Conservation (phyloP, 2,113 vertebrate genomes). For the Ranitomeya variabilis region DNA sequence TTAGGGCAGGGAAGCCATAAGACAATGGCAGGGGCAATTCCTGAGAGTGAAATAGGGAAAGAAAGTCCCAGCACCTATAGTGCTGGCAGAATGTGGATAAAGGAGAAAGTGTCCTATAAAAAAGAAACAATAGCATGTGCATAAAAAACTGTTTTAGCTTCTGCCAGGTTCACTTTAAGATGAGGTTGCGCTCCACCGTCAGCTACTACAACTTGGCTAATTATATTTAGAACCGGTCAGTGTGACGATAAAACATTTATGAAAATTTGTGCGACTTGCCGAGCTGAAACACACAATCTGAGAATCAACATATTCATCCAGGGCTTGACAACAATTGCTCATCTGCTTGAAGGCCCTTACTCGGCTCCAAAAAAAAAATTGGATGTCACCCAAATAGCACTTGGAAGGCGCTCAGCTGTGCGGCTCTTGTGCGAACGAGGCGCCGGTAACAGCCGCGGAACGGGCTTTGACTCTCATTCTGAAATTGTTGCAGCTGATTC, state of each 20-base stretch:
- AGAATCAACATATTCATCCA: conserved; percentile 3
- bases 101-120: no score
- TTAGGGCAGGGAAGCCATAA: no score
- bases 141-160: no score
- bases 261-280: background rate
- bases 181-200: background rate
- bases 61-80: no score
- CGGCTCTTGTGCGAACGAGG: background rate
- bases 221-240: background rate
- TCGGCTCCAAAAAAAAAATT: background rate
- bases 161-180: background rate
- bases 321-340: background rate
- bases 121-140: no score
- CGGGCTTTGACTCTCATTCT: background rate
- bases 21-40: no score
- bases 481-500: background rate
- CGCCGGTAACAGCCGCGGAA: background rate
- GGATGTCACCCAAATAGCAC: background rate
- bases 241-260: background rate
- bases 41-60: no score
- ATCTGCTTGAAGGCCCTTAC: background rate
- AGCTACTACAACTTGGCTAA: background rate
- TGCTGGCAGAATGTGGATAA: no score
- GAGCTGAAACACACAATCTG: background rate
- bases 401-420: background rate